phyloP scores from a whole-genome alignment of 1,140 invertebrate species.

The Acyrthosiphon pisum region DNA sequence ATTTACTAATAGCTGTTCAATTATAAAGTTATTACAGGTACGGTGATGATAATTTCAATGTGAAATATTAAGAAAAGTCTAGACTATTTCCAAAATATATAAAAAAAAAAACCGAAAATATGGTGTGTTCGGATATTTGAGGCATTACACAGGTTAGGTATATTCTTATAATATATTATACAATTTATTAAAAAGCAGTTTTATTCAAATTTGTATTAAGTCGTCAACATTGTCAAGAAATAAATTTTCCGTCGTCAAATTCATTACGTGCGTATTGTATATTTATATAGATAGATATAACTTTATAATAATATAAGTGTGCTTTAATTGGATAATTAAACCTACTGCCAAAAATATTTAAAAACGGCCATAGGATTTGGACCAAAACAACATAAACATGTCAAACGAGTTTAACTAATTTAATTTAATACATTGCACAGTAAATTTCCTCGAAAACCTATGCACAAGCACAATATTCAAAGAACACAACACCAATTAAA shows the following conservation, averaged over 20 bases:
- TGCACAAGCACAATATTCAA: not conserved
- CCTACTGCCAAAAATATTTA: not conserved
- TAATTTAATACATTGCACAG: not conserved
- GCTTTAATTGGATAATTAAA: not conserved
- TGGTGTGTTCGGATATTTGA: not conserved
- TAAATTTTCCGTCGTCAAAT: not conserved
- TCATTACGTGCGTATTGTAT: not conserved
- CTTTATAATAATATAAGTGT: not conserved
- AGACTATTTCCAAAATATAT: not conserved
- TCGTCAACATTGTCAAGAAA: not conserved
- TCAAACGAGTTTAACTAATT: constrained; percentile 26
- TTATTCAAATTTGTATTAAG: not conserved
- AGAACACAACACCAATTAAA: constrained; percentile 1
- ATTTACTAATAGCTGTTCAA: not conserved
- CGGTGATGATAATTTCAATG: not conserved
- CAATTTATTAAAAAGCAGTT: too few relatives aligned
- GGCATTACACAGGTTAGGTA: not conserved
- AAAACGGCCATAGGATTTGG: not conserved
- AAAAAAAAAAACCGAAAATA: not conserved
- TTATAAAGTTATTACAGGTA: not conserved
- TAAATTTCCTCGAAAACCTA: not conserved
- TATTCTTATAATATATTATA: too few relatives aligned
- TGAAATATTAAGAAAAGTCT: not conserved
- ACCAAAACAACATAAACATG: not conserved
- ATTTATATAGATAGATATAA: not conserved